Percentiles rank a stretch among this genome's conserved stretches.
These are phyloP conservation scores for Glareola pratincola DNA, from an alignment of 2,113 vertebrate genomes.

Conservation along the genomic window DNA sequence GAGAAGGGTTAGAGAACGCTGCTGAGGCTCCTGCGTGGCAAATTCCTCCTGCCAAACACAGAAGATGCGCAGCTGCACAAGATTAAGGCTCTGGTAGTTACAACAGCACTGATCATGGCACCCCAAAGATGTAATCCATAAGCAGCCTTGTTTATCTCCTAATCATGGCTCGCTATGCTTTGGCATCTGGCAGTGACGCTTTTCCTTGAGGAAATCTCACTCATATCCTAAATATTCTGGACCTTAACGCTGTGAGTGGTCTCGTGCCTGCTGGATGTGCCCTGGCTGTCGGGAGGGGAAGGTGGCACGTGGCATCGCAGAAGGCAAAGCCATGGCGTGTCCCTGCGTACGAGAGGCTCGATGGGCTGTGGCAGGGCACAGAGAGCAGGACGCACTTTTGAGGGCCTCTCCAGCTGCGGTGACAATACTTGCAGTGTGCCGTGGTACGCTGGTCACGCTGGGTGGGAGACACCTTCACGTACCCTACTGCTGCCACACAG, in stretches of 20 bases:
- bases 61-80: background rate
- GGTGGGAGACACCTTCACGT: background rate
- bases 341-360: fast-evolving
- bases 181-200: too few species aligned
- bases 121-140: background rate
- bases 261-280: fast-evolving
- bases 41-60: background rate
- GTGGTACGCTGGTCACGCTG: fast-evolving
- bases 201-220: too few species aligned
- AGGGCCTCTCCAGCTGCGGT: background rate
- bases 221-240: fast-evolving
- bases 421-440: fast-evolving
- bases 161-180: background rate
- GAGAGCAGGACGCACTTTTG: background rate
- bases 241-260: fast-evolving
- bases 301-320: fast-evolving
- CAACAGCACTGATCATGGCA: background rate
- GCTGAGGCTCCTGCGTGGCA: too few species aligned
- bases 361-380: fast-evolving
- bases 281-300: fast-evolving
- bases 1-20: background rate
- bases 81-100: background rate
- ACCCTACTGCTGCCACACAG: background rate
- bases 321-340: background rate
- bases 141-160: background rate